Conservation (phyloP, 1,140 invertebrate genomes). For the Copidosoma floridanum region DNA sequence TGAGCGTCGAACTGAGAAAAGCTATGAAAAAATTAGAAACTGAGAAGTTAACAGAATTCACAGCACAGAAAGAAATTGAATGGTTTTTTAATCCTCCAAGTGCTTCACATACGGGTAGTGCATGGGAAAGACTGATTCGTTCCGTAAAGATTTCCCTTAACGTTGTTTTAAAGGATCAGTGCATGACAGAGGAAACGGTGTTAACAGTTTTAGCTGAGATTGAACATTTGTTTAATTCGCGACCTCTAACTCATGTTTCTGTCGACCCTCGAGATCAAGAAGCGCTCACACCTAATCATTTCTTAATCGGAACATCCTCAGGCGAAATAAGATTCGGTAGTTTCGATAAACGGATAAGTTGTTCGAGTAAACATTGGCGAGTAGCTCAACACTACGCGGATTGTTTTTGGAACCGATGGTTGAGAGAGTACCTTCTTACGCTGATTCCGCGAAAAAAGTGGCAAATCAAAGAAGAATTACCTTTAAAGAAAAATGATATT, state of each 20-base stretch:
- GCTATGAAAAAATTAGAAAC: not conserved
- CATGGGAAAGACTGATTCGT: too few species aligned
- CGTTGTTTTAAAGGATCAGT: not conserved
- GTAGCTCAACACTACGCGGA: too few species aligned
- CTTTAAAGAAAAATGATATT: not conserved
- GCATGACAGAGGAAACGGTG: constrained; percentile 1
- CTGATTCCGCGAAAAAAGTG: constrained; percentile 36
- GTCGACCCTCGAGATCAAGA: constrained; percentile 29
- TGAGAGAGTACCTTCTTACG: constrained; percentile 34
- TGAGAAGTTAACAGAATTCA: not conserved
- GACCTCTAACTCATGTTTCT: constrained; percentile 41
- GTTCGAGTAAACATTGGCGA: constrained; percentile 16
- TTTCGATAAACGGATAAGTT: not conserved
- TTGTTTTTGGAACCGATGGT: constrained; percentile 39
- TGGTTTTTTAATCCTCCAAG: constrained; percentile 17
- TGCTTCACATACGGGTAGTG: too few species aligned
- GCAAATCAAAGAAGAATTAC: not conserved
- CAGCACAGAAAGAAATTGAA: not conserved
- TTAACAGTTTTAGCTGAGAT: not conserved
- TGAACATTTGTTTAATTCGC: constrained; percentile 12
- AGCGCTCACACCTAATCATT: constrained; percentile 43
- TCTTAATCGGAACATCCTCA: constrained; percentile 23
- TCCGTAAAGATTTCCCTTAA: constrained; percentile 3
- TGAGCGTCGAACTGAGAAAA: not conserved
- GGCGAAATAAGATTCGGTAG: not conserved